phyloP scores from a whole-genome alignment of 2,113 vertebrate genomes.

The Nannospalax galili region DNA sequence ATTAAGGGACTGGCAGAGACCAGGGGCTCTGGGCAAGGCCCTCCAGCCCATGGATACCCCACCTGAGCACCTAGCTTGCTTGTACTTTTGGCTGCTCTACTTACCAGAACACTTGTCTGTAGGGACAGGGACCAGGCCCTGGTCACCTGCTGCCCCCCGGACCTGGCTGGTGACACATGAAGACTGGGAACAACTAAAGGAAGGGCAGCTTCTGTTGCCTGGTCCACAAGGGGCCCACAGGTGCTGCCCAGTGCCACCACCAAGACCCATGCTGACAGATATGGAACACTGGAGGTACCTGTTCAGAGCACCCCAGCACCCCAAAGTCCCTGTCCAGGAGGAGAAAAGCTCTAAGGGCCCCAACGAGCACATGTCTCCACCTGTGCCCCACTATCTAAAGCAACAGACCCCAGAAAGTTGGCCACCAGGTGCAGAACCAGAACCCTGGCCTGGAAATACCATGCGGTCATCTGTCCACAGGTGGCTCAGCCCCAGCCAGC shows the following conservation, averaged over 20 bases:
- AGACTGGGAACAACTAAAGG: accelerated
- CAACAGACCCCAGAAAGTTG: accelerated
- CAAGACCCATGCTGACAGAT: background rate
- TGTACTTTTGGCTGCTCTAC: background rate
- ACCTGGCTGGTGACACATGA: background rate
- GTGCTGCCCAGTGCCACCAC: background rate
- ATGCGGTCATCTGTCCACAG: no score
- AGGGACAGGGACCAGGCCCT: background rate
- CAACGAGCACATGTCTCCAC: background rate
- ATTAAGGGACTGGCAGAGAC: accelerated
- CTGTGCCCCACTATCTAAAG: background rate
- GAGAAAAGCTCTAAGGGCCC: background rate
- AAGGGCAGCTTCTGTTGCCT: background rate
- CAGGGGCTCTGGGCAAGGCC: background rate
- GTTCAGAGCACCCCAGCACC: background rate
- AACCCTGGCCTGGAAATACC: no score
- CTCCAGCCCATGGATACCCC: background rate
- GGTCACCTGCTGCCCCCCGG: background rate
- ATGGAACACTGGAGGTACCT: background rate
- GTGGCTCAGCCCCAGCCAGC: background rate
- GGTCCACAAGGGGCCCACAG: background rate
- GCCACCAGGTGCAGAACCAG: no score
- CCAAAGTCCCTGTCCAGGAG: background rate
- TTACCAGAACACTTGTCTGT: accelerated
- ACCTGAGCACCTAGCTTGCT: background rate